Conservation (phyloP, 2,797 vertebrate species). For the Phrynocephalus vlangalii region DNA sequence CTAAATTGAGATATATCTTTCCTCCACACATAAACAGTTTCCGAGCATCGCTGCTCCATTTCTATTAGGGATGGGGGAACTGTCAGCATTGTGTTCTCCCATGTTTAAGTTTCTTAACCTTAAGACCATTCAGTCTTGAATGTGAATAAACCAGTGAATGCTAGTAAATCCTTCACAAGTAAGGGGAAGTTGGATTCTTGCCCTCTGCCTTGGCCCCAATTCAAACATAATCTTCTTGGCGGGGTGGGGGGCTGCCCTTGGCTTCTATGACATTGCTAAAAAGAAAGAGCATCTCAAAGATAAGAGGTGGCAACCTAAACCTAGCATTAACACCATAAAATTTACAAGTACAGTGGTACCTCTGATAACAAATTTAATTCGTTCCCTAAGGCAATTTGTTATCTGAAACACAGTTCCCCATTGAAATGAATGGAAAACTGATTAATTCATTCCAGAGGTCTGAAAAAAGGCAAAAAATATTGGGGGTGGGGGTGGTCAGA, state of each 20-base stretch:
- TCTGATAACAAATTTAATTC: too few species aligned
- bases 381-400: too few species aligned
- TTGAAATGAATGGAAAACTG: too few species aligned
- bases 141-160: neutral
- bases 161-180: neutral
- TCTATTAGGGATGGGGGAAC: neutral
- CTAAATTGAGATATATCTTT: neutral
- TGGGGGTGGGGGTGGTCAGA: too few species aligned
- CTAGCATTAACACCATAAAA: too few species aligned
- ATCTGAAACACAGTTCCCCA: too few species aligned
- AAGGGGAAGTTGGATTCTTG: neutral
- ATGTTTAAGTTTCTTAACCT: neutral
- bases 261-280: neutral
- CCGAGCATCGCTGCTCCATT: neutral
- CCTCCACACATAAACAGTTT: neutral
- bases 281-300: too few species aligned
- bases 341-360: too few species aligned
- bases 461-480: too few species aligned
- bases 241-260: neutral
- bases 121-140: neutral
- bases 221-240: neutral
- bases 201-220: neutral
- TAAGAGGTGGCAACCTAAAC: too few species aligned
- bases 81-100: neutral
- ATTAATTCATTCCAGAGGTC: too few species aligned